A percentile compares a stretch with the other conserved stretches of the same genome.
Conservation (phyloP, 2,888 invertebrate genomes). For the Shargacucullia verbasci region DNA sequence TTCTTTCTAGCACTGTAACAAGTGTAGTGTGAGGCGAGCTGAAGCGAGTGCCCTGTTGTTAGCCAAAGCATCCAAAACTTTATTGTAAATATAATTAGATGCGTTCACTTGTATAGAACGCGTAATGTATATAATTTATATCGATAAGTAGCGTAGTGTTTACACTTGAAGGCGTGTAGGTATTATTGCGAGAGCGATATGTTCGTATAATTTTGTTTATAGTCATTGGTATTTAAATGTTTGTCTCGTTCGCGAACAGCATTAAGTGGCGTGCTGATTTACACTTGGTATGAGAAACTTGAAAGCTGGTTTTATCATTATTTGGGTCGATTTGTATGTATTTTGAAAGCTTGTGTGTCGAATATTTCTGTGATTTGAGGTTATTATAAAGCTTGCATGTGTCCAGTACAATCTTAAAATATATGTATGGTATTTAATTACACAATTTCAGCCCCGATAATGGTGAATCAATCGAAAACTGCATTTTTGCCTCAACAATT, state of each 20-base stretch:
- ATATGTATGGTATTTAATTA: too few species aligned
- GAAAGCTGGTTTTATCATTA: constrained; percentile 10
- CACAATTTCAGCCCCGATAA: too few species aligned
- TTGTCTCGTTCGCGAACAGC: constrained; percentile 37
- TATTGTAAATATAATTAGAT: constrained; percentile 82
- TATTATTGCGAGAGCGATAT: constrained; percentile 51
- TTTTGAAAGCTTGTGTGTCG: constrained; percentile 34
- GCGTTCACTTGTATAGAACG: constrained; percentile 64
- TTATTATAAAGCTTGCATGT: constrained; percentile 32
- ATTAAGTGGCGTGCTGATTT: constrained; percentile 32
- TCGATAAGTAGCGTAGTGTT: constrained; percentile 57
- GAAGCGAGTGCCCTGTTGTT: constrained; percentile 77
- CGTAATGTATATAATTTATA: constrained; percentile 69
- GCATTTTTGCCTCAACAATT: too few species aligned
- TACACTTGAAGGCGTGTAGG: constrained; percentile 50
- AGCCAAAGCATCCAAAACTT: constrained; percentile 87
- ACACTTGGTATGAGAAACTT: constrained; percentile 19
- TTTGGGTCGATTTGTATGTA: constrained; percentile 14
- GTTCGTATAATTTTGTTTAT: constrained; percentile 48
- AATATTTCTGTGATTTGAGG: constrained; percentile 53
- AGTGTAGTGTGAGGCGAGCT: constrained; percentile 54
- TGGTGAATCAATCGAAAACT: too few species aligned
- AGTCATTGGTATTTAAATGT: constrained; percentile 54
- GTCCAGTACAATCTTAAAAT: background rate
- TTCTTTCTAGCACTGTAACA: constrained; percentile 12